Base-by-base conservation (phyloP, 1,140 invertebrate genomes). In the Drosophila asahinai region DNA sequence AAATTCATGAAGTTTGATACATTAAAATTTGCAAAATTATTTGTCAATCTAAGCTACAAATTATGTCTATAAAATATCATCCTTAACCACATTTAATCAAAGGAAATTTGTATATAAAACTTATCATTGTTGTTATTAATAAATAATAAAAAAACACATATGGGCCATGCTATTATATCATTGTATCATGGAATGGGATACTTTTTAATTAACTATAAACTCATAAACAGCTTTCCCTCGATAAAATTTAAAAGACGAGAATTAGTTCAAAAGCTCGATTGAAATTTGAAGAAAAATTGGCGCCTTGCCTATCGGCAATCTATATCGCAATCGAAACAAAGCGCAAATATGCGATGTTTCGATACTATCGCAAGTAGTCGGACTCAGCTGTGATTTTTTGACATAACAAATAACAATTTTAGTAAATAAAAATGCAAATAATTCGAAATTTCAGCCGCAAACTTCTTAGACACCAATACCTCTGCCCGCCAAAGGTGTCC, bases 371-470 rank as follows among this genome's bases (percentile, higher is more conserved):
- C n/a, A 22, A 38, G 52, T 38, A 22, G 33, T 55, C 19, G 33
- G 7, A 43, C 42, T 7, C 54, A 57, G 19, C 54, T 57, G 49
- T 17, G 19, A 8, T 38, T 66, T n/a, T 60, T 81, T 86, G 83
- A 79, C 83, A 86, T 86, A 86, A 84, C 60, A 86, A 68, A 40
- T 43, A 54, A 52, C 19, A 48, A 33, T 51, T n/a, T 57, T 57
- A 57, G 5, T 25, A n/a, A 45, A 51, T 38, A 66, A 81, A 55
- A 81, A 89, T 87, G 83, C 83, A 87, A 61, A 84, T 84, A 79
- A 70, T 84, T 57, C 75, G 65, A 74, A 77, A 77, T 57, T 67
- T 74, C 62, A 77, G 71, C 14, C 78, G 66, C 49, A 84, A 79
- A 65, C 54, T 89, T 49, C 49, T 81, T 3, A 89, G 71, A 75